Base-by-base conservation (phyloP, 2,888 invertebrate species). In the Heliconius ethilla region DNA sequence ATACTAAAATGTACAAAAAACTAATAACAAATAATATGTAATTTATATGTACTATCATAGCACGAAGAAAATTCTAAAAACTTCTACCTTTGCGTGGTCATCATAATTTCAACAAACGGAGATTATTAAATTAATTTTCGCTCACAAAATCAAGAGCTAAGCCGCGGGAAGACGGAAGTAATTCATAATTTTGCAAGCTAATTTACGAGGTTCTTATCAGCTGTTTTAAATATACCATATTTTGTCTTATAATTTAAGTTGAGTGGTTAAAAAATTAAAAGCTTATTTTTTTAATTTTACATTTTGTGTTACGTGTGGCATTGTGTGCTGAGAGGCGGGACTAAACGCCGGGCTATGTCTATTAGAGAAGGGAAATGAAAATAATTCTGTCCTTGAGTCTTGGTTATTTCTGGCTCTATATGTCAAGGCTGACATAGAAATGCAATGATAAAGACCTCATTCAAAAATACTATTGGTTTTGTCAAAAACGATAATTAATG, bases 121-220 rank as follows among this genome's bases (percentile, higher is more conserved):
- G 15, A 78, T 55, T 65, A 75, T 74, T 70, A 72, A 78, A 77
- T 78, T 76, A 76, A 78, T 72, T 80, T 76, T 75, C 65, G 33
- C 73, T 62, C 75, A 76, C 76, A 76, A 81, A 80, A 76, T 79
- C 75, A 75, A 29, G 62, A 65, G 76, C 76, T 77, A 77, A 79
- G 78, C 78, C 79, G 74, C 66, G 75, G 69, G 75, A 65, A 78
- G 75, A 75, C 55, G 78, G 75, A 73, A 80, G 81, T 79, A 82
- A 82, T 84, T 85, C 83, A 82, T 83, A 84, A 83, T 83, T 83
- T 80, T 82, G 77, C 72, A 75, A 63, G 80, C 77, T 85, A 85
- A 89, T 89, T 89, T 88, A 88, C 85, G 85, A 81, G 78, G 78
- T 82, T 85, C 85, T 89, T 89, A 89, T 88, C 88, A 84, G 83